Percentiles rank a stretch among this genome's conserved stretches.
Evolutionary conservation across 2,113 vertebrate species (phyloP).

Genomic region (Jacana jacana): DNA sequence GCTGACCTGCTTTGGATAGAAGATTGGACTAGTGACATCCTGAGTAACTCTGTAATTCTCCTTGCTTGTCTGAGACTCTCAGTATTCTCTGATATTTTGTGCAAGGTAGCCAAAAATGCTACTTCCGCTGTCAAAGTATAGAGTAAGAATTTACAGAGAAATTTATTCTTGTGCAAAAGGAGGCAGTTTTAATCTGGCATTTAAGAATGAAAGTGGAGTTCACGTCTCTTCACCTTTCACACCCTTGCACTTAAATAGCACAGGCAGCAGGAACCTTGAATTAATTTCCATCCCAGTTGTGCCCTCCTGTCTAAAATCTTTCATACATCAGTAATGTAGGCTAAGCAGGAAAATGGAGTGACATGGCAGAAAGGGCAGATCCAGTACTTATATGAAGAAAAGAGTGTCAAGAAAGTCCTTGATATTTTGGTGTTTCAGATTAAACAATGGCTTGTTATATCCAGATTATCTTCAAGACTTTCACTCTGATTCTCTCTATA

Average conservation of each 20-base stretch:
- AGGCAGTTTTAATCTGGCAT: not conserved
- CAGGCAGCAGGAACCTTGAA: not conserved
- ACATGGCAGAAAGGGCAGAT: not conserved
- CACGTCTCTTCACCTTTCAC: not conserved
- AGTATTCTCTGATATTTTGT: not conserved
- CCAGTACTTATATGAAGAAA: not conserved
- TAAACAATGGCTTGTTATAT: not conserved
- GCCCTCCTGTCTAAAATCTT: not conserved
- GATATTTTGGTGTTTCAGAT: not conserved
- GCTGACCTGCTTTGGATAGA: not conserved
- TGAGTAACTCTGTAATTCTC: not conserved
- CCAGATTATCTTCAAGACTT: not conserved
- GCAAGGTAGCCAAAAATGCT: not conserved
- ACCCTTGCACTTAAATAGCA: not conserved
- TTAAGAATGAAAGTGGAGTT: not conserved
- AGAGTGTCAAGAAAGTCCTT: not conserved
- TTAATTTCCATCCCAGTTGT: not conserved
- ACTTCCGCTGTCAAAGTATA: not conserved
- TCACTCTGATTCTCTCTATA: not conserved
- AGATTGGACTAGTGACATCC: not conserved
- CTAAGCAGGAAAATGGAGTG: not conserved
- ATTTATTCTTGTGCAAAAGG: not conserved
- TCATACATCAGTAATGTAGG: not conserved
- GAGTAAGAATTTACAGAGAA: not conserved
- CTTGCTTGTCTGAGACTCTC: not conserved